Evolutionary conservation across 2,888 invertebrate genomes (phyloP), one percentile per base, ranked within the genome.

Genomic region (Andrena dorsata): DNA sequence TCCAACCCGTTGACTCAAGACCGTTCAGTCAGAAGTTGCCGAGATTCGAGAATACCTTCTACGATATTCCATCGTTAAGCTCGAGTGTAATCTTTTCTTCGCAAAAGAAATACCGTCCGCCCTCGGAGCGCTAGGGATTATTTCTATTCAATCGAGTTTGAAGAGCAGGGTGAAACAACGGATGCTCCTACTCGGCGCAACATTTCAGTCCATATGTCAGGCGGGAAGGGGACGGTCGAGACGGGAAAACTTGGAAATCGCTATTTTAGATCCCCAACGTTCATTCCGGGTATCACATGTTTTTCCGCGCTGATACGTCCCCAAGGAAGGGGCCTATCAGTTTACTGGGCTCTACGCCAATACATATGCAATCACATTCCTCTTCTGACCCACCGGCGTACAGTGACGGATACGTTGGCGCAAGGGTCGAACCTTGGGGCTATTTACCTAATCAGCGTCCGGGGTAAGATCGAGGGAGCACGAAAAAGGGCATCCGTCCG

Each of bases 371-470:
- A 78, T 82, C 77, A 65, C 64, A 63, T 77, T 74, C 71, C 72
- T 76, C 82, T 80, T 63, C 65, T 20, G 56, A 61, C 71, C 83
- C 76, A 51, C 10, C 66, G 64, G 26, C 71, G 76, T 71, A 76
- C 81, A 76, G 81, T 87, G 86, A 86, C 86, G 81, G 76, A 87
- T 86, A 79, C 65, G 61, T 41, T 61, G 76, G 68, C 65, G 80
- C 41, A 41, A 72, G 84, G 82, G 80, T 82, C 84, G 77, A 66
- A 64, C 82, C 84, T 78, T 81, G 60, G 63, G 85, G 86, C 87
- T 90, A 88, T 90, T 90, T 90, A 89, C 88, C 85, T 89, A 90
- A 90, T 90, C 89, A 90, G 88, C 86, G 85, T 87, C 81, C 80
- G 51, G 77, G 78, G 83, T 51, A 78, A 73, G 64, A 76, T 70